These are phyloP conservation scores for Julus scanicus DNA, from an alignment of 2,888 invertebrate species.

Conservation along the genomic window DNA sequence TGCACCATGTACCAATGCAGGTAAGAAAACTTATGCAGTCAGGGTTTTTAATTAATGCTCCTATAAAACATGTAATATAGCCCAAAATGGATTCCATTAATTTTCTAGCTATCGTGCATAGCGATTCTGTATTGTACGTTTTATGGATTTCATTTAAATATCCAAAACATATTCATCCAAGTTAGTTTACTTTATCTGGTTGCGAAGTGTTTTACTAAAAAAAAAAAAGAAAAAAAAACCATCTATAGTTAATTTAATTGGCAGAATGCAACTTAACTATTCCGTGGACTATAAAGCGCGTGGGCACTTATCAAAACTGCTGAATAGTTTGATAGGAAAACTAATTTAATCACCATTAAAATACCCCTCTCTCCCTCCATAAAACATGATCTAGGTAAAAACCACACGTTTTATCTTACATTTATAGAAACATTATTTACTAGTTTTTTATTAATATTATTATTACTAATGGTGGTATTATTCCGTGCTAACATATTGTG, in stretches of 20 bases:
- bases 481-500: background rate
- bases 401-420: background rate
- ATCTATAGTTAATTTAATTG: background rate
- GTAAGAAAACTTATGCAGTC: too few relatives aligned
- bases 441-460: background rate
- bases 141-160: background rate
- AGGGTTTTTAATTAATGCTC: too few relatives aligned
- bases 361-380: background rate
- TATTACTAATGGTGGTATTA: conserved; percentile 14
- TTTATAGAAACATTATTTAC: background rate
- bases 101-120: too few relatives aligned
- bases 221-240: too few relatives aligned
- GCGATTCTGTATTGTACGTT: background rate
- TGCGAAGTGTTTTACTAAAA: background rate
- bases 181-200: background rate
- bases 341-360: background rate
- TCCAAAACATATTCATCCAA: background rate
- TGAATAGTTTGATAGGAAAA: background rate
- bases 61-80: too few relatives aligned
- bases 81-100: too few relatives aligned
- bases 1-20: too few relatives aligned
- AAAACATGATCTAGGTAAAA: background rate
- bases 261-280: background rate
- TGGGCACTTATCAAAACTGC: background rate
- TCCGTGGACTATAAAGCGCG: background rate